Evolutionary conservation across 2,113 vertebrate species (phyloP).

Genomic region (Apeltes quadracus): DNA sequence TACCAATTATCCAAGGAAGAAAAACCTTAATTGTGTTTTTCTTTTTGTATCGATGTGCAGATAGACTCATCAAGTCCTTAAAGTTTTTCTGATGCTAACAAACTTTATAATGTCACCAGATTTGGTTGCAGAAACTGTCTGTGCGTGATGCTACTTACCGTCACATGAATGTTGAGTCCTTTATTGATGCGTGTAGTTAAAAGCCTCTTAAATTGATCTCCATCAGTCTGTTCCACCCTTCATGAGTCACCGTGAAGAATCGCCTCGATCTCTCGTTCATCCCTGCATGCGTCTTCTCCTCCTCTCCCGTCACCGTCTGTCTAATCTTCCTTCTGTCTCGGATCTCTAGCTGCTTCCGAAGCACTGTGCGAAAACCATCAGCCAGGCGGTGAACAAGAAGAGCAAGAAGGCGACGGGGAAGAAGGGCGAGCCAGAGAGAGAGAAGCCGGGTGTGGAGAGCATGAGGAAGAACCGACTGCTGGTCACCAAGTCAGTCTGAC

Average conservation of each 20-base stretch:
- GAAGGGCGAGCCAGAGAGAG: conserved; percentile 97
- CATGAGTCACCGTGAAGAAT: not conserved
- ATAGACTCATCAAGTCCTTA: not conserved
- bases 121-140: not conserved
- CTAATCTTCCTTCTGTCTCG: not conserved
- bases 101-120: not conserved
- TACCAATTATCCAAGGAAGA: not conserved
- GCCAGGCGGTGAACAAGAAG: conserved; percentile 98
- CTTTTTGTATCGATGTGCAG: not conserved
- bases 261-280: not conserved
- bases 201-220: conserved; percentile 26
- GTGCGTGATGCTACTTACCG: conserved; percentile 11
- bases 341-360: conserved; percentile 90
- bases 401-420: conserved; percentile 98
- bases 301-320: too few relatives aligned
- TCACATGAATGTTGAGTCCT: conserved; percentile 24
- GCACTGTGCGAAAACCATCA: conserved; percentile 99
- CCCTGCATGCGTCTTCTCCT: not conserved
- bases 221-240: not conserved
- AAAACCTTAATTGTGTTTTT: not conserved
- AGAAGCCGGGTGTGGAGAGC: conserved; percentile 98
- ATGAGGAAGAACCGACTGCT: conserved; percentile 99
- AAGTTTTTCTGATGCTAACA: not conserved
- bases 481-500: conserved; percentile 91
- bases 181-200: not conserved